A percentile compares a stretch with the other conserved stretches of the same genome.
phyloP scores from a whole-genome alignment of 2,797 vertebrate genomes.

The Selene dorsalis region DNA sequence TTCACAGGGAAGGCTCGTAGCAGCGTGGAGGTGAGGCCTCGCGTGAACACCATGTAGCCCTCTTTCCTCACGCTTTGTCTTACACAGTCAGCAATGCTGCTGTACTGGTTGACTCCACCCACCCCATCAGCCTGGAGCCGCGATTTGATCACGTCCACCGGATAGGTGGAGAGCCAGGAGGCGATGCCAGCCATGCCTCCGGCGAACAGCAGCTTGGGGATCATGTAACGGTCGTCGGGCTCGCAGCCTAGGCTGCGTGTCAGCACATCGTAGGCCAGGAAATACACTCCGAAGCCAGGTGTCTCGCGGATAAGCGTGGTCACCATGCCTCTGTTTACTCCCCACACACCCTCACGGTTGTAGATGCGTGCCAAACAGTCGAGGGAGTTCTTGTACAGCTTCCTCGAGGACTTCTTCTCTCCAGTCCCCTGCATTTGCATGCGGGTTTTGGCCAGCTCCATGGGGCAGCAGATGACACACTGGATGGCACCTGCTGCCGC shows the following conservation, averaged over 20 bases:
- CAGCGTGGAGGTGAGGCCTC: conserved; percentile 95
- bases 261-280: conserved; percentile 92
- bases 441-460: conserved; percentile 98
- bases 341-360: conserved; percentile 89
- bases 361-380: conserved; percentile 95
- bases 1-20: conserved; percentile 97
- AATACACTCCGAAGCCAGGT: conserved; percentile 96
- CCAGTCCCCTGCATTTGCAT: conserved; percentile 98
- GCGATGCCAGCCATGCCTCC: conserved; percentile 94
- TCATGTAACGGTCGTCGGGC: conserved; percentile 88
- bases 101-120: conserved; percentile 88
- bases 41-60: conserved; percentile 93
- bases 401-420: conserved; percentile 86
- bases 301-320: conserved; percentile 93
- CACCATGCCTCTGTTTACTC: conserved; percentile 94
- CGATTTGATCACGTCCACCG: conserved; percentile 96
- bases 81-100: conserved; percentile 90
- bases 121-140: conserved; percentile 95
- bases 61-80: conserved; percentile 90
- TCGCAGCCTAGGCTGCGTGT: conserved; percentile 92
- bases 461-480: conserved; percentile 95
- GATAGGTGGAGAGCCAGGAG: conserved; percentile 98
- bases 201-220: conserved; percentile 94
- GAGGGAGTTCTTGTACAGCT: conserved; percentile 94
- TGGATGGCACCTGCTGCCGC: conserved; percentile 94